A percentile compares a stretch with the other conserved stretches of the same genome.
Evolutionary conservation across 2,888 invertebrate species (phyloP).

Genomic region (Drosophila borealis): DNA sequence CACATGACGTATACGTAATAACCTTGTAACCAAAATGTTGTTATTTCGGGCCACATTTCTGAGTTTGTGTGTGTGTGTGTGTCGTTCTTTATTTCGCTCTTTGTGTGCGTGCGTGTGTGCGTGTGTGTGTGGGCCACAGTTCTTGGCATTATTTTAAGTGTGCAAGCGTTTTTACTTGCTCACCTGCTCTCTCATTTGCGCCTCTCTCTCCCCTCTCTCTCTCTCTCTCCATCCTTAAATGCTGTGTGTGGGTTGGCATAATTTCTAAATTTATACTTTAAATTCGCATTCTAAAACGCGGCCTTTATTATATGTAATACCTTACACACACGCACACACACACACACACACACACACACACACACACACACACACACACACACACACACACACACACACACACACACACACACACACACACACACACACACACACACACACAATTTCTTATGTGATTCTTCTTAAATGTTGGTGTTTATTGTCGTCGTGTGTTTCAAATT

Average conservation of each 20-base stretch:
- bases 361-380: conserved; percentile 3
- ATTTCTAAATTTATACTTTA: conserved; percentile 68
- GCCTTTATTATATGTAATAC: conserved; percentile 37
- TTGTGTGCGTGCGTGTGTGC: conserved; percentile 30
- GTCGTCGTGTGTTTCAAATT: conserved; percentile 58
- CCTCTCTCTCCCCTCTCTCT: conserved; percentile 16
- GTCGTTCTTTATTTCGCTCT: conserved; percentile 34
- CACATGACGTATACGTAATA: conserved; percentile 77
- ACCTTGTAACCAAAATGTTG: conserved; percentile 81
- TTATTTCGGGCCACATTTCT: conserved; percentile 75
- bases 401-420: background rate
- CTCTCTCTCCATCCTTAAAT: conserved; percentile 11
- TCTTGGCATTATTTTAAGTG: conserved; percentile 77
- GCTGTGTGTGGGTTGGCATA: conserved; percentile 63
- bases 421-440: conserved; percentile 1
- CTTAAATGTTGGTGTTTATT: conserved; percentile 51
- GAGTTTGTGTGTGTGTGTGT: conserved; percentile 26
- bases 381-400: background rate
- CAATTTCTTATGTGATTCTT: conserved; percentile 11
- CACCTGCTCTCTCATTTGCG: conserved; percentile 57
- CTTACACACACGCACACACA: background rate
- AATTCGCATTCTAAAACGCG: conserved; percentile 28
- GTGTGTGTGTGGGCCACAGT: conserved; percentile 49
- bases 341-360: conserved; percentile 1
- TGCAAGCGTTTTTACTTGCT: conserved; percentile 54